phyloP scores from a whole-genome alignment of 1,140 invertebrate genomes.

The Bathynomus jamesi region DNA sequence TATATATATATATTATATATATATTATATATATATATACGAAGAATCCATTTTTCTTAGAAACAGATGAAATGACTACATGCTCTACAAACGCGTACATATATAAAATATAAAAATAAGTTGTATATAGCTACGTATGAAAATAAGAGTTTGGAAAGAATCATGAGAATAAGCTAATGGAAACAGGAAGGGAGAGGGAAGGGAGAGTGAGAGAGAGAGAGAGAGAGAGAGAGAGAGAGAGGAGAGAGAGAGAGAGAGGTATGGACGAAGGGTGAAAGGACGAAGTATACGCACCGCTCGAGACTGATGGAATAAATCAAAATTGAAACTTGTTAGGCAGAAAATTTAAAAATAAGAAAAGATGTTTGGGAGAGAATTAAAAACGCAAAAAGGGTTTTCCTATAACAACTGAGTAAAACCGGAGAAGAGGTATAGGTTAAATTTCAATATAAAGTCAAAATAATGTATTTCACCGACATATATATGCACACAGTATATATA shows the following conservation, averaged over 20 bases:
- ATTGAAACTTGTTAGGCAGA: not conserved
- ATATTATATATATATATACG: not conserved
- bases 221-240: not conserved
- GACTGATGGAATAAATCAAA: not conserved
- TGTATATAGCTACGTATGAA: not conserved
- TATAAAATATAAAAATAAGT: not conserved
- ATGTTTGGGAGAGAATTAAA: not conserved
- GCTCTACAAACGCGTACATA: not conserved
- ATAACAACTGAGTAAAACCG: not conserved
- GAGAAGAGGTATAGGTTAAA: not conserved
- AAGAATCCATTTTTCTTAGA: not conserved
- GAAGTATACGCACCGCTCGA: not conserved
- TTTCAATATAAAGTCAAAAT: not conserved
- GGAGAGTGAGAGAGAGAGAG: not conserved
- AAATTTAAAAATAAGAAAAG: not conserved
- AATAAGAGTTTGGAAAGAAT: not conserved
- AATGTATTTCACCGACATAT: not conserved
- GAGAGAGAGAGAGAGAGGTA: not conserved
- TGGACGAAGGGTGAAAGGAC: not conserved
- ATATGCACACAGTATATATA: not conserved
- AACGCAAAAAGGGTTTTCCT: not conserved
- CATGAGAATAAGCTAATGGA: not conserved
- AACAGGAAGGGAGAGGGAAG: not conserved
- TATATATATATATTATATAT: constrained; percentile 4
- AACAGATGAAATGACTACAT: not conserved